These are phyloP conservation scores for Synanthedon tipuliformis DNA, from an alignment of 2,888 invertebrate species.

Conservation along the genomic window DNA sequence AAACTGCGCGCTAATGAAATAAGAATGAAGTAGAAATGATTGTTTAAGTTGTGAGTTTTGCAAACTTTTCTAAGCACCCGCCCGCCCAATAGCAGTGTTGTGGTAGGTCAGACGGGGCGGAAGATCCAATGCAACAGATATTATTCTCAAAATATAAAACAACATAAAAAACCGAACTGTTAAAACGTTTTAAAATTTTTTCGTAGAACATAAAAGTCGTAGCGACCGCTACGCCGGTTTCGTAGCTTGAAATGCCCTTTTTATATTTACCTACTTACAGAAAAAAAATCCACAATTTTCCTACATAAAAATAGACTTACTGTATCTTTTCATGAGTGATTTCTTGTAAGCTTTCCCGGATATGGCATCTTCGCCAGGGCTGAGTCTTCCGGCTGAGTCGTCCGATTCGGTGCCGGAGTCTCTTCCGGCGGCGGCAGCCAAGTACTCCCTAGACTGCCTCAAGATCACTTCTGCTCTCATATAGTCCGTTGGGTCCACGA, in stretches of 20 bases:
- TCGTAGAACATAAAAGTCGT: not conserved
- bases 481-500: slow-evolving; percentile 62
- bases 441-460: slow-evolving; percentile 61
- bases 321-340: slow-evolving; percentile 91
- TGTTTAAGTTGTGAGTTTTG: too few relatives aligned
- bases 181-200: not conserved
- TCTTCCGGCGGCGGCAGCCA: slow-evolving; percentile 55
- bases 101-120: not conserved
- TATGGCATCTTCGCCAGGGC: slow-evolving; percentile 69
- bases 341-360: slow-evolving; percentile 85
- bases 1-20: too few relatives aligned
- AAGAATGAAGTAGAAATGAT: too few relatives aligned
- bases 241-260: not conserved
- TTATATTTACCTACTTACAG: too few relatives aligned
- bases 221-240: not conserved
- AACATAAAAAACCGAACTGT: too few relatives aligned
- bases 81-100: not conserved
- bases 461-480: slow-evolving; percentile 62
- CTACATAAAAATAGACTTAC: slow-evolving; percentile 73
- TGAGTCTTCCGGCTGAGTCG: slow-evolving; percentile 79
- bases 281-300: too few relatives aligned
- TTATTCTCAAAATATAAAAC: too few relatives aligned
- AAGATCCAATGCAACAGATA: not conserved
- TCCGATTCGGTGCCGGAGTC: slow-evolving; percentile 86
- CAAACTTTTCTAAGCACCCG: not conserved